Conservation (phyloP, 2,888 invertebrate species). For the Herminia tarsipennalis region DNA sequence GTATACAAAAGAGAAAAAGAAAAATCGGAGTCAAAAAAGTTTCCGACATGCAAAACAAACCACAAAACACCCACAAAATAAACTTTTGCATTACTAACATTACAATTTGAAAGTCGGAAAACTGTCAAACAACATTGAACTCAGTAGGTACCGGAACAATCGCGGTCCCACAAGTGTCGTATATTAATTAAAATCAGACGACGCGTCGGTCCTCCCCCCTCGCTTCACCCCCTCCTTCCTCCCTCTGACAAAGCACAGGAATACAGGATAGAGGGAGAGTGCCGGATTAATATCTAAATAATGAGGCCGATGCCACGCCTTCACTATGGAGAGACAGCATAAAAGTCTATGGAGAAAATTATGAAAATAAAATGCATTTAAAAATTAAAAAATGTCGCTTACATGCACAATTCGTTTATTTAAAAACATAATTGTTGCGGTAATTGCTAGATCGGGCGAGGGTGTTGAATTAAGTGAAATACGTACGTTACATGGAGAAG, state of each 20-base stretch:
- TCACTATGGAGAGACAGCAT: slow-evolving; percentile 59
- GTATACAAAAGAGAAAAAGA: too few relatives aligned
- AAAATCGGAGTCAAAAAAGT: too few relatives aligned
- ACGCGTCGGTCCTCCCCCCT: slow-evolving; percentile 22
- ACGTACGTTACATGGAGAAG: too few relatives aligned
- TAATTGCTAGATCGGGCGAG: too few relatives aligned
- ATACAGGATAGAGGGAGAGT: slow-evolving; percentile 53
- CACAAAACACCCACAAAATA: not conserved
- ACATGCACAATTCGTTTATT: too few relatives aligned
- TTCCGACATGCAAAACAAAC: too few relatives aligned
- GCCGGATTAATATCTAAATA: slow-evolving; percentile 84
- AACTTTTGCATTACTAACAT: not conserved
- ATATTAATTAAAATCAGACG: slow-evolving; percentile 68
- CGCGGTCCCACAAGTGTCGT: slow-evolving; percentile 56
- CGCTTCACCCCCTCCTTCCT: slow-evolving; percentile 7
- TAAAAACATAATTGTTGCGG: too few relatives aligned
- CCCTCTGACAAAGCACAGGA: slow-evolving; percentile 16
- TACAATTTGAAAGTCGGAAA: slow-evolving; percentile 8
- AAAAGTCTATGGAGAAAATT: slow-evolving; percentile 20
- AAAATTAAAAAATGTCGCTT: not conserved
- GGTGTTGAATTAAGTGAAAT: too few relatives aligned
- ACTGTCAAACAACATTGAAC: slow-evolving; percentile 26
- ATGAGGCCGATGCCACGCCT: slow-evolving; percentile 79
- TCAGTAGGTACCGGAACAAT: slow-evolving; percentile 18
- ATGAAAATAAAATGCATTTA: not conserved